Evolutionary conservation across 2,113 vertebrate species (phyloP).

Genomic region (Austrofundulus limnaeus): DNA sequence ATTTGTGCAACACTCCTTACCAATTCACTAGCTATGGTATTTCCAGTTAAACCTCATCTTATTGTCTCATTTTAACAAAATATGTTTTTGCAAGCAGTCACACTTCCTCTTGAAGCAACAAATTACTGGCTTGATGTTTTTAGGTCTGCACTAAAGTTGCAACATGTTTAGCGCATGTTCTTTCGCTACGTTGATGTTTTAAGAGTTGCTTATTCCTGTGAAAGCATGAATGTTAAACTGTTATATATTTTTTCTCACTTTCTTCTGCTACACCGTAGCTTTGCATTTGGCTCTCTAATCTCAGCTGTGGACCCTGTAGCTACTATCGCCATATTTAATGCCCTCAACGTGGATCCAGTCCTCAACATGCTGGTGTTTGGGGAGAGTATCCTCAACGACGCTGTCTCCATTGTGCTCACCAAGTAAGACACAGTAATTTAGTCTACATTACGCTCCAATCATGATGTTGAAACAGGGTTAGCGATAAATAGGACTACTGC

Average conservation of each 20-base stretch:
- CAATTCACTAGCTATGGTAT: background rate
- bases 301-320: constrained; percentile 97
- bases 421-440: constrained; percentile 82
- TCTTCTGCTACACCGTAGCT: constrained; percentile 77
- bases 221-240: background rate
- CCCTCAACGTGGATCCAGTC: constrained; percentile 96
- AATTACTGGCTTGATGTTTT: background rate
- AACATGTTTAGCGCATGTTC: background rate
- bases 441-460: background rate
- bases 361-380: constrained; percentile 99
- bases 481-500: no score
- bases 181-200: background rate
- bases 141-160: background rate
- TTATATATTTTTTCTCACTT: background rate
- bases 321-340: constrained; percentile 98
- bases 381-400: constrained; percentile 98
- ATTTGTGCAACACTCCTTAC: background rate
- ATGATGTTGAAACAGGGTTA: constrained; percentile 8
- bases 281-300: constrained; percentile 97
- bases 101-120: background rate
- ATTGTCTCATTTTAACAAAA: background rate
- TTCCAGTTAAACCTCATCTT: background rate
- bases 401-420: constrained; percentile 96
- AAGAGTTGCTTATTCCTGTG: background rate
- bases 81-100: background rate